These are phyloP conservation scores for Lordiphosa collinella DNA, from an alignment of 1,140 invertebrate genomes.

Conservation along the genomic window DNA sequence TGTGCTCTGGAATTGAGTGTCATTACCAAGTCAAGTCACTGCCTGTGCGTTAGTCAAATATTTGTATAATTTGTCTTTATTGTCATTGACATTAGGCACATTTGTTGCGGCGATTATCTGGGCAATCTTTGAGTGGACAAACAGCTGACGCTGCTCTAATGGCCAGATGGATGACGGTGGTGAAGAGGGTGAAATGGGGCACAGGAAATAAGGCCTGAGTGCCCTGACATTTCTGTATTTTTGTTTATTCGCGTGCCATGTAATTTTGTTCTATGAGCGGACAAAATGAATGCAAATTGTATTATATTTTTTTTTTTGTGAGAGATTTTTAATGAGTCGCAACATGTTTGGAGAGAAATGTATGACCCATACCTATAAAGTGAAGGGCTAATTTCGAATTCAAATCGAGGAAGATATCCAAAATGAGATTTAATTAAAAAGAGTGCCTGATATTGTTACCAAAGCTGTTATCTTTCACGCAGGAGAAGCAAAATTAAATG, in stretches of 20 bases:
- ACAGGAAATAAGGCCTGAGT: conserved; percentile 17
- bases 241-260: conserved; percentile 17
- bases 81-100: conserved; percentile 68
- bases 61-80: conserved; percentile 71
- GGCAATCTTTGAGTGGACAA: conserved; percentile 67
- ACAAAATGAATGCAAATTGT: conserved; percentile 41
- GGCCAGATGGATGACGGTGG: neutral
- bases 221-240: conserved; percentile 20
- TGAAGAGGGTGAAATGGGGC: neutral
- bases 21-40: conserved; percentile 29
- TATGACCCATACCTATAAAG: too few species aligned
- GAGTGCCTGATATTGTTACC: too few species aligned
- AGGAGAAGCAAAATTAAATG: too few species aligned
- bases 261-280: conserved; percentile 34
- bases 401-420: too few species aligned
- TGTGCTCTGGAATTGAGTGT: conserved; percentile 42
- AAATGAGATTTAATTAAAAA: too few species aligned
- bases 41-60: conserved; percentile 49
- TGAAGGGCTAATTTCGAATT: too few species aligned
- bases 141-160: conserved; percentile 59
- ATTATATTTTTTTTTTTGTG: conserved; percentile 12
- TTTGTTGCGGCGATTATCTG: conserved; percentile 69
- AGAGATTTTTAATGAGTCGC: too few species aligned
- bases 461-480: too few species aligned
- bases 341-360: too few species aligned